Conservation (phyloP, 2,113 vertebrate genomes). For the Leptobrachium leishanense region DNA sequence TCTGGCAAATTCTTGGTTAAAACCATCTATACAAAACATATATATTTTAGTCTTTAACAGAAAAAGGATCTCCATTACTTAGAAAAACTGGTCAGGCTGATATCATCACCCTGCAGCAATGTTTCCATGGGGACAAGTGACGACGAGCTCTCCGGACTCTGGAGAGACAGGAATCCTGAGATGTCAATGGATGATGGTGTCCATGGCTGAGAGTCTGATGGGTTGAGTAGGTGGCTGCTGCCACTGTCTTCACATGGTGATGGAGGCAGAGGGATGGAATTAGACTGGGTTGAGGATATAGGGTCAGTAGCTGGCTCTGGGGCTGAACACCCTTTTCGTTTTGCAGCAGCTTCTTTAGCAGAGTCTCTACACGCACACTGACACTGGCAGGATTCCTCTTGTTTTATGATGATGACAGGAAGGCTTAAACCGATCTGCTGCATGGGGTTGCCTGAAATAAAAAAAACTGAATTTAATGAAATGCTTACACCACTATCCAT, state of each 20-base stretch:
- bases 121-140: conserved; percentile 79
- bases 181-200: conserved; percentile 86
- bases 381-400: conserved; percentile 97
- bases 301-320: conserved; percentile 51
- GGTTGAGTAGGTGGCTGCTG: conserved; percentile 59
- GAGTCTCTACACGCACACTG: conserved; percentile 94
- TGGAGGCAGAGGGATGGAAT: conserved; percentile 66
- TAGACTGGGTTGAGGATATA: conserved; percentile 58
- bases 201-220: conserved; percentile 68
- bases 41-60: not conserved
- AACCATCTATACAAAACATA: no score
- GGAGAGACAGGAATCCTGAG: conserved; percentile 87
- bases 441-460: conserved; percentile 82
- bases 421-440: conserved; percentile 97
- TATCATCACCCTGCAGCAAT: conserved; percentile 85
- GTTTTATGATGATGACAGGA: conserved; percentile 98
- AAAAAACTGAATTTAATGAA: conserved; percentile 27
- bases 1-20: not conserved
- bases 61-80: conserved; percentile 64
- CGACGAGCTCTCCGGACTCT: conserved; percentile 79
- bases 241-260: conserved; percentile 61
- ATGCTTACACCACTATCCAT: no score
- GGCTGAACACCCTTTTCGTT: conserved; percentile 69
- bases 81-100: conserved; percentile 71
- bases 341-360: conserved; percentile 75